phyloP scores from a whole-genome alignment of 1,140 invertebrate species.

The Gonatopus flavifemur region DNA sequence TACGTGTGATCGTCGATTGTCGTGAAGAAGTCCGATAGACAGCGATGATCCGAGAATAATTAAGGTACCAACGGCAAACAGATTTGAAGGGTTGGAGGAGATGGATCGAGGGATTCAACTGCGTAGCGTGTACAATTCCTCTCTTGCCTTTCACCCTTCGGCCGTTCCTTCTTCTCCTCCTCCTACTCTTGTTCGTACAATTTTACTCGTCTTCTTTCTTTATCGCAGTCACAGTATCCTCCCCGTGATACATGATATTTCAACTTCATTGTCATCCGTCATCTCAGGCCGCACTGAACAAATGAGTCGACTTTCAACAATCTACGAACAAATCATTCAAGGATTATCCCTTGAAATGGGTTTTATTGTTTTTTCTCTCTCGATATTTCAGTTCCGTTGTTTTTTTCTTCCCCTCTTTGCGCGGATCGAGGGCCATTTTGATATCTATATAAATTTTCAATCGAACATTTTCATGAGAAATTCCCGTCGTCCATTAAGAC shows the following conservation, averaged over 20 bases:
- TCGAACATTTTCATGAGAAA: no score
- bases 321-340: conserved; percentile 45
- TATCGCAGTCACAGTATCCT: no score
- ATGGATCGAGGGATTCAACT: no score
- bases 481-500: no score
- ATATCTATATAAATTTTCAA: no score
- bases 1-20: conserved; percentile 29
- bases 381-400: conserved; percentile 1
- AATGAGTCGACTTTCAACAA: conserved; percentile 51
- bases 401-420: conserved; percentile 2
- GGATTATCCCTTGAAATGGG: conserved; percentile 51
- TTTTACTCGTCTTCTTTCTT: not conserved
- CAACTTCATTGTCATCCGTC: conserved; percentile 58
- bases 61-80: conserved; percentile 54
- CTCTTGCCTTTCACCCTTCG: no score
- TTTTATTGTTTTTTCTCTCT: conserved; percentile 21
- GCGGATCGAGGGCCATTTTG: no score
- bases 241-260: conserved; percentile 24
- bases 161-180: no score
- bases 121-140: conserved; percentile 20
- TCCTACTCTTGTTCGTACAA: no score
- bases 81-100: no score
- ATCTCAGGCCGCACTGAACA: conserved; percentile 51
- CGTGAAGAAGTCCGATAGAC: conserved; percentile 42
- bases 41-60: conserved; percentile 58